These are phyloP conservation scores for Pharmacophagus antenor DNA, from an alignment of 2,888 invertebrate genomes.

Conservation along the genomic window DNA sequence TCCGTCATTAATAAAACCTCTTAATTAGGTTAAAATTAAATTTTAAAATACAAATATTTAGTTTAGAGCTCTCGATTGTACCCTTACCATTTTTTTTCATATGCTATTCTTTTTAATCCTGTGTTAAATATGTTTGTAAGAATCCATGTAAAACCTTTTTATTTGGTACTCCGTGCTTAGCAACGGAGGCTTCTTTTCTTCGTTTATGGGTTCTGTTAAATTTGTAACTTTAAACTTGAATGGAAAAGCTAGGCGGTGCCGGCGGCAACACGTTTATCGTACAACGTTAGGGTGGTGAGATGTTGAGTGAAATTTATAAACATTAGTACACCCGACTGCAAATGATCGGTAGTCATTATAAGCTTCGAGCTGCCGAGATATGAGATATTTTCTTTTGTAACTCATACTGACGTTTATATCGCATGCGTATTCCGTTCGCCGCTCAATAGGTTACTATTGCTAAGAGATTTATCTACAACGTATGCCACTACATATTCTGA, in stretches of 20 bases:
- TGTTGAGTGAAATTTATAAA: conserved; percentile 70
- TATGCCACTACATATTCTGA: conserved; percentile 33
- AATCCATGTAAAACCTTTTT: not conserved
- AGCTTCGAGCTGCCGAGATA: not conserved
- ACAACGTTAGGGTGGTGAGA: conserved; percentile 55
- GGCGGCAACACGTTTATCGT: conserved; percentile 57
- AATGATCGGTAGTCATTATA: not conserved
- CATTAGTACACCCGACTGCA: conserved; percentile 49
- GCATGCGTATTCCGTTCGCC: conserved; percentile 42
- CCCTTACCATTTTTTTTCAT: not conserved
- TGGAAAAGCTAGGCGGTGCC: conserved; percentile 39
- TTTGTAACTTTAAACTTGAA: conserved; percentile 32
- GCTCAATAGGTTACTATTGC: conserved; percentile 45
- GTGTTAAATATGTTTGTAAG: not conserved
- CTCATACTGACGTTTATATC: conserved; percentile 36
- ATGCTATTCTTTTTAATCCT: not conserved
- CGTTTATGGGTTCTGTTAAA: not conserved
- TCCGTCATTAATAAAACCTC: too few species aligned
- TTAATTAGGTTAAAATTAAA: too few species aligned
- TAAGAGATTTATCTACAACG: conserved; percentile 65
- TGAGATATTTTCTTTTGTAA: conserved; percentile 13
- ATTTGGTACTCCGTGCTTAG: too few species aligned
- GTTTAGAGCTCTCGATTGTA: too few species aligned
- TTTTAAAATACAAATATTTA: too few species aligned
- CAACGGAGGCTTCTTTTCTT: not conserved